A percentile compares a stretch with the other conserved stretches of the same genome.
Conservation (phyloP, 2,888 invertebrate species). For the Eurytoma californica region DNA sequence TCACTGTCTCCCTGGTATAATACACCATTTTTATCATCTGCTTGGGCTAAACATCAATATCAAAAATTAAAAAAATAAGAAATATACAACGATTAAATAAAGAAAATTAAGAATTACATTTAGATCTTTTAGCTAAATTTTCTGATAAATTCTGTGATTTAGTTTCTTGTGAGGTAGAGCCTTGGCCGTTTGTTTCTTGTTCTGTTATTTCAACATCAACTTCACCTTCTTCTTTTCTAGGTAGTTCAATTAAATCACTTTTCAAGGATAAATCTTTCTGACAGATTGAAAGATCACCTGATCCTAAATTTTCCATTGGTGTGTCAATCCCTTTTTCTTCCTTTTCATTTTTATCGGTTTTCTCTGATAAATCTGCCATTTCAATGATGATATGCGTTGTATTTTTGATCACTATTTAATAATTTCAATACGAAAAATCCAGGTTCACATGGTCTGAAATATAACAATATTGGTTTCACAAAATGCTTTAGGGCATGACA, state of each 20-base stretch:
- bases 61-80: neutral
- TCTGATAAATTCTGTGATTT: constrained; percentile 3
- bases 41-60: neutral
- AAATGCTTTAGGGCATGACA: too few relatives aligned
- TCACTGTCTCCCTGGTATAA: constrained; percentile 18
- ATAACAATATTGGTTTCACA: too few relatives aligned
- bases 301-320: neutral
- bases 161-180: neutral
- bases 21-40: constrained; percentile 12
- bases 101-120: constrained; percentile 13
- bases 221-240: neutral
- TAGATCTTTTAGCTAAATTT: constrained; percentile 22
- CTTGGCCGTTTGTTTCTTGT: neutral
- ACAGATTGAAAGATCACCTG: neutral
- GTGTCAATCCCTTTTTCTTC: constrained; percentile 12
- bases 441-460: constrained; percentile 43
- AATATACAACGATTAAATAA: neutral
- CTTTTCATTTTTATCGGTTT: constrained; percentile 15
- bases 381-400: neutral
- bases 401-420: neutral
- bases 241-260: neutral
- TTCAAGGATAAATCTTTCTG: neutral
- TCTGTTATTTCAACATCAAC: neutral
- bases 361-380: constrained; percentile 37
- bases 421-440: neutral